Evolutionary conservation across 2,888 invertebrate species (phyloP), one percentile per base, ranked within the genome.

Genomic region (Bellardia pandia): DNA sequence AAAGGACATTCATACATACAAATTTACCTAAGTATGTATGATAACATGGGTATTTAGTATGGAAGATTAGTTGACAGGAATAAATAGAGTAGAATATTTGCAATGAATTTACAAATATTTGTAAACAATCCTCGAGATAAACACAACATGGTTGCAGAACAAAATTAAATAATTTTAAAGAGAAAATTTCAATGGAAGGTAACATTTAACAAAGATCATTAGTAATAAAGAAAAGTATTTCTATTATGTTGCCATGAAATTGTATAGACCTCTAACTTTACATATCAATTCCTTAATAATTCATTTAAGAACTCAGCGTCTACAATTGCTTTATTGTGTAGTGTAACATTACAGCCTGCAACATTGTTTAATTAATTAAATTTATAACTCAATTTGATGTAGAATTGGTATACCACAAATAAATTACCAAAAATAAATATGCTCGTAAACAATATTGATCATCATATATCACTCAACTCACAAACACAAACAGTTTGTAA

Each of bases 381-480:
- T 64, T 53, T 33, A 74, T 56, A 33, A 30, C 5, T 45, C 16
- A 53, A 51, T 42, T 66, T 30, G 11, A 60, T 48, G 37, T 60
- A 37, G 14, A 69, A 69, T 62, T 30, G 23, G 33, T 66, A 51
- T 13, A 11, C 13, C 14, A 71, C 53, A 66, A 51, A 71, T 64
- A 78, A 69, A 58, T 85, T 76, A 64, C 62, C 48, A 78, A 77
- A 42, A 77, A 51, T 42, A 45, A 30, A 62, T 16, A 82, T 33
- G 42, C 30, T 62, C 6, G 30, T n/a, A 64, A 85, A 62, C 68
- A 86, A 78, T 53, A 66, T 51, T 60, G 53, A 23, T 68, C 42
- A 58, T 72, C 84, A 77, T 86, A 81, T 74, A 86, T 86, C 84
- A 86, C 72, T 80, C 72, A 51, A n/a, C 60, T 77, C 45, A 16